phyloP scores from a whole-genome alignment of 30 jellyfish, hydroid and myxozoan genomes.

The Sanderia malayensis region DNA sequence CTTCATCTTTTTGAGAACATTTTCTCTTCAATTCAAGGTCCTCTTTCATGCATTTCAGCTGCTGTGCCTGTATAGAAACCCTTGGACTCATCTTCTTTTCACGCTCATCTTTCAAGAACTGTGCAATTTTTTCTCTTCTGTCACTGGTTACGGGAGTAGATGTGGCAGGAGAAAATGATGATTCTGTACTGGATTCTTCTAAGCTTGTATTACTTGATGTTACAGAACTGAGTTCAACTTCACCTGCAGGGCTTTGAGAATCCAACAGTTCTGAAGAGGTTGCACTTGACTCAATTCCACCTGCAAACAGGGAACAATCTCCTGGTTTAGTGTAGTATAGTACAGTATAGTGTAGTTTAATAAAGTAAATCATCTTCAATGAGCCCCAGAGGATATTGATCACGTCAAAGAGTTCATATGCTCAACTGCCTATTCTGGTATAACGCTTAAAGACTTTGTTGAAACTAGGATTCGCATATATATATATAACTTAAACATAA shows the following conservation, averaged over 20 bases:
- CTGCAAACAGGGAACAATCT: conserved; percentile 7
- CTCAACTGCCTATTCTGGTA: no score
- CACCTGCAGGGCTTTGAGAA: conserved; percentile 1
- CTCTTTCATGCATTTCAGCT: not conserved
- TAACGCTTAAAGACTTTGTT: no score
- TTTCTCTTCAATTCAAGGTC: conserved; percentile 13
- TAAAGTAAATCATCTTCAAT: no score
- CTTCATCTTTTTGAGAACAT: not conserved
- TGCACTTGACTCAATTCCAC: conserved; percentile 17
- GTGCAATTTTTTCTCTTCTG: conserved; percentile 8
- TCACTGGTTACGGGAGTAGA: not conserved
- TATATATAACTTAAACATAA: no score
- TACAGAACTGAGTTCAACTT: not conserved
- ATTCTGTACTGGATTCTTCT: not conserved
- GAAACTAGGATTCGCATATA: no score
- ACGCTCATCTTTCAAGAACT: conserved; percentile 8
- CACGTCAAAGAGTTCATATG: no score
- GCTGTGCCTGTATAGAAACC: conserved; percentile 23
- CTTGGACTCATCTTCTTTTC: conserved; percentile 24
- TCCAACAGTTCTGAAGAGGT: not conserved
- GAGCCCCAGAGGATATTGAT: no score
- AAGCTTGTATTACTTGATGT: not conserved
- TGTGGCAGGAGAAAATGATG: conserved; percentile 1
- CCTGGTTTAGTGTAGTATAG: not conserved
- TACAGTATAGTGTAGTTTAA: not conserved